phyloP scores from a whole-genome alignment of 2,888 invertebrate species.

The Ochropleura plecta region DNA sequence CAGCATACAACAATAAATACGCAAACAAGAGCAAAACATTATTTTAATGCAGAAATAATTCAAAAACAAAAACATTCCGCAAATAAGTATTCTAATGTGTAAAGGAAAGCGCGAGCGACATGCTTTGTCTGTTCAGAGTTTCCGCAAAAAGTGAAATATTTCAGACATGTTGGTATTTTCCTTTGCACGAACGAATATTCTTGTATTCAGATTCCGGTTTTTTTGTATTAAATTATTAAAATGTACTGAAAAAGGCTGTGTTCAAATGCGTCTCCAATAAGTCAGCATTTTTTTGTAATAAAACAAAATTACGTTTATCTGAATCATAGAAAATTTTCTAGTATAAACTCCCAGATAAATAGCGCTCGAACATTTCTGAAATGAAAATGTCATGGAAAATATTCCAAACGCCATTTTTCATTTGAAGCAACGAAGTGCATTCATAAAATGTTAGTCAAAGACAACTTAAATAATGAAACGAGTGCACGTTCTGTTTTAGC shows the following conservation, averaged over 20 bases:
- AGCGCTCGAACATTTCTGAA: not conserved
- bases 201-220: not conserved
- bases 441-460: slow-evolving; percentile 1
- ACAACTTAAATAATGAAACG: slow-evolving; percentile 15
- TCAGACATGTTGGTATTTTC: slow-evolving; percentile 22
- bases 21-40: not conserved
- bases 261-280: not conserved
- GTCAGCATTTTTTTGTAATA: not conserved
- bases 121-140: slow-evolving; percentile 22
- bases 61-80: slow-evolving; percentile 22
- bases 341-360: slow-evolving; percentile 10
- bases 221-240: not conserved
- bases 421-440: slow-evolving; percentile 27
- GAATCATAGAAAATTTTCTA: not conserved
- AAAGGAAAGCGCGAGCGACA: not conserved
- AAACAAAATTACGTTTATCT: slow-evolving; percentile 11
- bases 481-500: not conserved
- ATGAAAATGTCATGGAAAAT: slow-evolving; percentile 40
- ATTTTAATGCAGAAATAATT: slow-evolving; percentile 22
- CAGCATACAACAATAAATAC: not conserved
- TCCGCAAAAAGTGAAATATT: slow-evolving; percentile 35
- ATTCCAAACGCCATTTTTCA: slow-evolving; percentile 46
- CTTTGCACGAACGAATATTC: slow-evolving; percentile 24
- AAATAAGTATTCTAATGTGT: slow-evolving; percentile 8
- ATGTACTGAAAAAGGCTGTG: not conserved